These are phyloP conservation scores for Enteromius treurensis DNA, from an alignment of 2,797 vertebrate genomes.

Conservation along the genomic window DNA sequence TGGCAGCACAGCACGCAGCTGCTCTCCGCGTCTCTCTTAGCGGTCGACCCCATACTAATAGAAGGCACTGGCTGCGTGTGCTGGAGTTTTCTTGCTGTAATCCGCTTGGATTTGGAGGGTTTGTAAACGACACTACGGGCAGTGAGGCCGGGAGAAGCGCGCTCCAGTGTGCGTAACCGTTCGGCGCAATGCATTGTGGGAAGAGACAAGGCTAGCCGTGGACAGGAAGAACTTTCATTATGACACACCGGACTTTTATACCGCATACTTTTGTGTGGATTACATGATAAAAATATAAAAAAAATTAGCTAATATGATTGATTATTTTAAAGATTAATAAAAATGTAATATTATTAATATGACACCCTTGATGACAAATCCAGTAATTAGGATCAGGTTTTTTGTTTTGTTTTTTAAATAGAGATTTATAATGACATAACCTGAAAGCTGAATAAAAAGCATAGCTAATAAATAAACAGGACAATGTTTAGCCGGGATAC, in stretches of 20 bases:
- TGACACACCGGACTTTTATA: constrained; percentile 10
- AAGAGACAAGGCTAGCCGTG: background rate
- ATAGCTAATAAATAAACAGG: no score
- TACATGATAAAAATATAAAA: background rate
- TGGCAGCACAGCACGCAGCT: constrained; percentile 94
- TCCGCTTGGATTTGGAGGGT: constrained; percentile 7
- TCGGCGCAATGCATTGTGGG: constrained; percentile 46
- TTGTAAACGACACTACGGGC: constrained; percentile 34
- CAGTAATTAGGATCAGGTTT: no score
- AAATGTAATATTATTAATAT: background rate
- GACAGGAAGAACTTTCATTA: constrained; percentile 36
- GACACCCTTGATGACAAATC: no score
- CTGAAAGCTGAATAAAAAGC: no score
- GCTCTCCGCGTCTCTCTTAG: constrained; percentile 78
- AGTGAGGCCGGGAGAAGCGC: constrained; percentile 30
- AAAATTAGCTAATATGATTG: background rate
- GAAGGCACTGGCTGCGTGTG: constrained; percentile 1
- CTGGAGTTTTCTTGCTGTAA: constrained; percentile 4
- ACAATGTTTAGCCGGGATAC: no score
- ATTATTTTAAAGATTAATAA: background rate
- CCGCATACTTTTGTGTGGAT: background rate
- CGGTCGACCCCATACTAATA: constrained; percentile 70
- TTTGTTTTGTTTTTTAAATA: background rate
- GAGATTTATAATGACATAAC: no score
- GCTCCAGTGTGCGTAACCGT: constrained; percentile 49